These are phyloP conservation scores for Macroramphosus scolopax DNA, from an alignment of 2,797 vertebrate species.

Conservation along the genomic window DNA sequence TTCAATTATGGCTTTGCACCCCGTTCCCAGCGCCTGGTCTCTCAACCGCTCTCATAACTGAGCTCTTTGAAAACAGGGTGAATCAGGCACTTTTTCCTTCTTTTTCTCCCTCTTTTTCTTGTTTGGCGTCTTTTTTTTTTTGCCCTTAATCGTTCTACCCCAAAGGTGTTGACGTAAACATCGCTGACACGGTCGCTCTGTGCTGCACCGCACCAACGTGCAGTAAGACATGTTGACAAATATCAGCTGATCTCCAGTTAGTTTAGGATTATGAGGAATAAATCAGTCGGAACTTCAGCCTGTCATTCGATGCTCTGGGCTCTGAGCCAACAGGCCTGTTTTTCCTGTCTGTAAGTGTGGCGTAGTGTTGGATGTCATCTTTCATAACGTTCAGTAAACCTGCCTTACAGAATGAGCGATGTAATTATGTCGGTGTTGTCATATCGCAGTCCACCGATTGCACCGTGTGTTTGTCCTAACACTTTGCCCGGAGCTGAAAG, in stretches of 20 bases:
- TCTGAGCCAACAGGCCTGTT: slow-evolving; percentile 33
- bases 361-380: slow-evolving; percentile 37
- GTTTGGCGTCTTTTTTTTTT: background rate
- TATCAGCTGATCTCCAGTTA: slow-evolving; percentile 52
- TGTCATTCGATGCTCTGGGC: slow-evolving; percentile 54
- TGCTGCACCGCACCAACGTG: background rate
- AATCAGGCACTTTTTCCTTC: slow-evolving; percentile 27
- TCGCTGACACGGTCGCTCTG: slow-evolving; percentile 12
- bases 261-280: slow-evolving; percentile 49
- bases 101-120: slow-evolving; percentile 4
- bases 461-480: too few species aligned
- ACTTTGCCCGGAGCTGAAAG: too few species aligned
- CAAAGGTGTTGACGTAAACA: slow-evolving; percentile 12
- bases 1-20: slow-evolving; percentile 70
- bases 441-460: too few species aligned
- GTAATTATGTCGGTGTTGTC: slow-evolving; percentile 35
- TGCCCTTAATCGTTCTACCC: background rate
- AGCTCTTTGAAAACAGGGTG: slow-evolving; percentile 45
- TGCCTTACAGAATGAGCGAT: slow-evolving; percentile 14
- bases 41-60: slow-evolving; percentile 52
- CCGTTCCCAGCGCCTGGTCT: slow-evolving; percentile 61
- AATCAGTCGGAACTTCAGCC: slow-evolving; percentile 40
- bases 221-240: slow-evolving; percentile 42
- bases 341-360: slow-evolving; percentile 38
- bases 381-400: slow-evolving; percentile 37